Base-by-base conservation (phyloP, 2,113 vertebrate genomes). In the Anser cygnoides region DNA sequence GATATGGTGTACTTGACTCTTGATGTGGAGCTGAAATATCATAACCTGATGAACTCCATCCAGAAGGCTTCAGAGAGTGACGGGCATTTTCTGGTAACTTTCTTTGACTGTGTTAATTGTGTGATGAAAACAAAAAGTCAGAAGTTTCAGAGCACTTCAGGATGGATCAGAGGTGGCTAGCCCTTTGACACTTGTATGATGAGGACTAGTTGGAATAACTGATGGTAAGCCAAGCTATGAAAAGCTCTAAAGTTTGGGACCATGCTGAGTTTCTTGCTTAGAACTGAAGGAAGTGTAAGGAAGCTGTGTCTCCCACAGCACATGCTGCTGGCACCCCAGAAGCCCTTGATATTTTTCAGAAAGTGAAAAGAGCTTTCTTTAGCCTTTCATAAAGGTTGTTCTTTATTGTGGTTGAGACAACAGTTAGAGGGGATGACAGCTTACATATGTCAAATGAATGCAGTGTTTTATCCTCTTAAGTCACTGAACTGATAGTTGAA, bases 331-430 rank as follows among this genome's bases (percentile, higher is more conserved):
- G 82, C 81, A 92, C 88, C 37, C 67, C 59, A 83, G 78, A 65
- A 93, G 41, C 44, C 91, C 70, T 65, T 54, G 59, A 29, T 72
- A 25, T 95, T 93, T 95, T 95, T 93, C 77, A 76, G 63, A 95
- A 96, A 91, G 90, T 85, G 92, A 94, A 80, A 84, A 83, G 54
- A 95, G n/a, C 62, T 12, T 52, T 72, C 61, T 88, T 58, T n/a
- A 68, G 43, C 50, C 58, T 97, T 95, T 96, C 57, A 73, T 95
- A 55, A 95, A 92, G 14, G 3, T 77, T 82, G 11, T 83, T 89
- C 90, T 97, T 96, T 84, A 58, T 87, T 88, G 77, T 95, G 62
- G 61, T 87, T 93, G 70, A 83, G 74, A 80, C 70, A 95, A 83
- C 84, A 95, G 89, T 95, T 86, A 52, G 76, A 77, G 62, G 92